These are phyloP conservation scores for Punctoribates punctum DNA, from an alignment of 2,888 invertebrate species.

Conservation along the genomic window DNA sequence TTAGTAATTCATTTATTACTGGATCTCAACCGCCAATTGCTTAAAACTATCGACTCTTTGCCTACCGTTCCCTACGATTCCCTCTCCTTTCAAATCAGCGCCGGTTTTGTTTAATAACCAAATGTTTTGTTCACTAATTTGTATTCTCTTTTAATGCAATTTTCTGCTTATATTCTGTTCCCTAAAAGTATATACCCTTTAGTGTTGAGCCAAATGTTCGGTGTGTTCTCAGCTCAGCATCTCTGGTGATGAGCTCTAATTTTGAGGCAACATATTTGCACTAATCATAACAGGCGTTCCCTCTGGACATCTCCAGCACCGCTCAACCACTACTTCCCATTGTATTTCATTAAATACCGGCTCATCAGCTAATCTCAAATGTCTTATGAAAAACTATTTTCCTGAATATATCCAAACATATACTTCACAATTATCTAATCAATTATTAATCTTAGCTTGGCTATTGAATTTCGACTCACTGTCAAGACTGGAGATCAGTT, in stretches of 20 bases:
- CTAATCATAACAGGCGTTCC: slow-evolving; percentile 10
- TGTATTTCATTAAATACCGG: not conserved
- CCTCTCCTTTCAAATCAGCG: too few relatives aligned
- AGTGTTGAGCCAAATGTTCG: not conserved
- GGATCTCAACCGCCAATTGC: slow-evolving; percentile 22
- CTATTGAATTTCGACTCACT: too few relatives aligned
- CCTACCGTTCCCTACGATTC: too few relatives aligned
- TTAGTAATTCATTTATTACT: slow-evolving; percentile 31
- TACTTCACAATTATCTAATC: too few relatives aligned
- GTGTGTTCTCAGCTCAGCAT: too few relatives aligned
- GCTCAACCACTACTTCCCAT: not conserved
- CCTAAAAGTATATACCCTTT: not conserved
- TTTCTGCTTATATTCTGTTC: not conserved
- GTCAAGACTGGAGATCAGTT: too few relatives aligned
- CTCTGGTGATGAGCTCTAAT: not conserved
- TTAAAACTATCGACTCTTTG: slow-evolving; percentile 16
- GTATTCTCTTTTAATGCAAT: not conserved
- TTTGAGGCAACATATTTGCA: not conserved
- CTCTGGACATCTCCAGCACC: not conserved
- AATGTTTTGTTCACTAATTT: not conserved
- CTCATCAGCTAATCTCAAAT: not conserved
- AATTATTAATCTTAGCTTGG: too few relatives aligned
- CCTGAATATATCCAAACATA: too few relatives aligned
- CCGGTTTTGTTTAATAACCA: too few relatives aligned
- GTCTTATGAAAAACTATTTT: too few relatives aligned